A percentile compares a stretch with the other conserved stretches of the same genome.
phyloP scores from a whole-genome alignment of 1,140 invertebrate genomes.

The Onthophagus taurus region DNA sequence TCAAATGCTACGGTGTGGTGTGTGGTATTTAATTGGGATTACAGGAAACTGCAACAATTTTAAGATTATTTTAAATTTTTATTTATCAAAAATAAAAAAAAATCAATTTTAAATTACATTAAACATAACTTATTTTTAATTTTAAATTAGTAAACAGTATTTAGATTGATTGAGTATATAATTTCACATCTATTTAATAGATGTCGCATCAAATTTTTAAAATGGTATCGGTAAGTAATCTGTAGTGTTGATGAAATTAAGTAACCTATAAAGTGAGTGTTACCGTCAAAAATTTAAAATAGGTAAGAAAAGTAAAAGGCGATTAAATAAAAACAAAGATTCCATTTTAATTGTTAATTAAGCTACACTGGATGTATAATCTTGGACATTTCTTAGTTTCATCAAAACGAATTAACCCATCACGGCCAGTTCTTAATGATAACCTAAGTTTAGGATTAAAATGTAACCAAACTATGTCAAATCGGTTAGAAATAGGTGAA shows the following conservation, averaged over 20 bases:
- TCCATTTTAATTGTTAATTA: conserved; percentile 1
- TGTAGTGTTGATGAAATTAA: background rate
- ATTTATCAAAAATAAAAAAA: too few relatives aligned
- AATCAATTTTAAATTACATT: too few relatives aligned
- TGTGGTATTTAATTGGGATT: too few relatives aligned
- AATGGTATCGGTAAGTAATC: background rate
- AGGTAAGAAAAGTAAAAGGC: too few relatives aligned
- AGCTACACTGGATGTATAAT: conserved; percentile 17
- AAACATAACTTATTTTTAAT: too few relatives aligned
- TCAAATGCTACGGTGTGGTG: too few relatives aligned
- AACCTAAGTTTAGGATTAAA: conserved; percentile 20
- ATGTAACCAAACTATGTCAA: conserved; percentile 27
- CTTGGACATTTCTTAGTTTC: conserved; percentile 24
- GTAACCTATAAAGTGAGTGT: too few relatives aligned
- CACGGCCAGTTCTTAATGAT: conserved; percentile 24
- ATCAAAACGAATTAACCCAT: conserved; percentile 27
- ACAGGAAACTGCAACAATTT: too few relatives aligned
- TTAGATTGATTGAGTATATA: background rate
- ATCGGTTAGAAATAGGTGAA: conserved; percentile 19
- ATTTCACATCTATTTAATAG: background rate
- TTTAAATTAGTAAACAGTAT: too few relatives aligned
- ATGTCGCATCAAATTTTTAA: background rate
- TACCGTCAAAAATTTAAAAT: too few relatives aligned
- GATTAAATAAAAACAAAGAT: background rate
- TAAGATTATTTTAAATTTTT: too few relatives aligned